Evolutionary conservation across 2,797 vertebrate species (phyloP).

Genomic region (Artibeus jamaicensis): DNA sequence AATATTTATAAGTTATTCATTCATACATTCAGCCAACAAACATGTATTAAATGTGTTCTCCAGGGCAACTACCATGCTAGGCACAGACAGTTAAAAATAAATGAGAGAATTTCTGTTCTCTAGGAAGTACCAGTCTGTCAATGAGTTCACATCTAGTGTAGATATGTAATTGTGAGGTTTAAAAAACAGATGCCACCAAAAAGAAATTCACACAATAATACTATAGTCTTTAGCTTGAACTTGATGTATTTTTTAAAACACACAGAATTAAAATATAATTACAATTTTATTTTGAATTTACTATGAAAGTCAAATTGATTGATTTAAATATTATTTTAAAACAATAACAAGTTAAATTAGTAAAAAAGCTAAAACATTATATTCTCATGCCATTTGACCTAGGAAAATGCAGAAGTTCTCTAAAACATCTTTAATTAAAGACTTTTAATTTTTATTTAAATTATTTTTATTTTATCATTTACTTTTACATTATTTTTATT

Average conservation of each 20-base stretch:
- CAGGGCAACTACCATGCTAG: background rate
- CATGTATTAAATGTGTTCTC: background rate
- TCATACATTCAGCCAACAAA: constrained; percentile 7
- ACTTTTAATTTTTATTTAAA: background rate
- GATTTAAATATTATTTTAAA: background rate
- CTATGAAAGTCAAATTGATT: background rate
- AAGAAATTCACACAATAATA: background rate
- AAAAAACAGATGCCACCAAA: background rate
- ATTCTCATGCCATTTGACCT: background rate
- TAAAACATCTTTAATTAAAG: background rate
- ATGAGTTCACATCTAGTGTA: background rate
- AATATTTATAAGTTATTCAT: constrained; percentile 51
- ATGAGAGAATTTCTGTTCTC: background rate
- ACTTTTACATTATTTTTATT: background rate
- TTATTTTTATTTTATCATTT: background rate
- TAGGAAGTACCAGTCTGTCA: background rate
- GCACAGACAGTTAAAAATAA: background rate
- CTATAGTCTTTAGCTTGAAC: background rate
- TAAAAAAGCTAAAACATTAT: background rate
- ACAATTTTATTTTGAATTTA: background rate
- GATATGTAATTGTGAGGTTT: background rate
- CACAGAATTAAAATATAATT: background rate
- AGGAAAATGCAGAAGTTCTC: background rate
- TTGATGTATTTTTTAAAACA: background rate
- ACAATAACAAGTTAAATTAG: background rate